Conservation (phyloP, 1,140 invertebrate species). For the Bombus waltoni region DNA sequence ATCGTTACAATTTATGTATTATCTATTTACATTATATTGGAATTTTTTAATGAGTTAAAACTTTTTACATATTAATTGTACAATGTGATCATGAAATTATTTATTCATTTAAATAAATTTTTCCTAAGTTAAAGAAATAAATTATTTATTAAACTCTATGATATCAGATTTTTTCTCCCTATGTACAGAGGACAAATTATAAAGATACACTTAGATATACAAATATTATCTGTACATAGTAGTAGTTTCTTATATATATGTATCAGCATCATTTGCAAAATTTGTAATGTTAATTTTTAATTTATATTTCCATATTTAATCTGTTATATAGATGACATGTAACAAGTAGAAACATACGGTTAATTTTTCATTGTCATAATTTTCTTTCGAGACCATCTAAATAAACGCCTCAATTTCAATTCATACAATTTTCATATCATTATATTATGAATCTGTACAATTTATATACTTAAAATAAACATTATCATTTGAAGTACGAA, state of each 20-base stretch:
- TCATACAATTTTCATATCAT: slow-evolving; percentile 38
- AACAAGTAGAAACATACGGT: slow-evolving; percentile 23
- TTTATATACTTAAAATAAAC: slow-evolving; percentile 52
- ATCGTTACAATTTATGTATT: slow-evolving; percentile 20
- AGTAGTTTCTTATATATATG: slow-evolving; percentile 28
- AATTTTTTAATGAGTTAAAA: slow-evolving; percentile 28
- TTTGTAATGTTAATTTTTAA: slow-evolving; percentile 24
- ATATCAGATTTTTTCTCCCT: slow-evolving; percentile 52
- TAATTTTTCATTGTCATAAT: slow-evolving; percentile 2
- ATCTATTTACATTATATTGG: slow-evolving; percentile 45
- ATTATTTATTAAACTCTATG: slow-evolving; percentile 23
- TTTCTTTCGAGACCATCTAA: background rate
- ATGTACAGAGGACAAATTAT: slow-evolving; percentile 40
- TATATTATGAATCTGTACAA: slow-evolving; percentile 41
- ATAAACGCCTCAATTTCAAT: slow-evolving; percentile 24
- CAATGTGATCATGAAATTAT: slow-evolving; percentile 17
- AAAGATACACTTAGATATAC: slow-evolving; percentile 19
- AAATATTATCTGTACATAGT: slow-evolving; percentile 46
- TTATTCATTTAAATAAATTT: slow-evolving; percentile 39
- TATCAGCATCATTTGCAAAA: slow-evolving; percentile 14
- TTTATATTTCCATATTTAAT: slow-evolving; percentile 1
- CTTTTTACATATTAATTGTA: slow-evolving; percentile 34
- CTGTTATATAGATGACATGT: slow-evolving; percentile 15
- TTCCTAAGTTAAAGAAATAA: slow-evolving; percentile 37
- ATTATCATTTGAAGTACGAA: slow-evolving; percentile 48